phyloP scores from a whole-genome alignment of 2,797 vertebrate genomes.

The Prunella strophiata region DNA sequence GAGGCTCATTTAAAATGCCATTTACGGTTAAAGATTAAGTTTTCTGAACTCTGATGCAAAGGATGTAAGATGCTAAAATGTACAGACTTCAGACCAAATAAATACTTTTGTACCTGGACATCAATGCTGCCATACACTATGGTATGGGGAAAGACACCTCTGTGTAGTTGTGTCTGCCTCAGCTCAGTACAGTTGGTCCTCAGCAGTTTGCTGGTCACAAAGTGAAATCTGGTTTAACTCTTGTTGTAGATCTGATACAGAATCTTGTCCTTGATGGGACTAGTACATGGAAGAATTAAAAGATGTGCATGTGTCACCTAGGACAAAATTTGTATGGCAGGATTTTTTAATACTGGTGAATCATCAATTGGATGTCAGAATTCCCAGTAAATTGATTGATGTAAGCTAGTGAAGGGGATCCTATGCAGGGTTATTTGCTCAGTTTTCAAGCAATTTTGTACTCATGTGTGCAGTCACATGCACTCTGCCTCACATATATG shows the following conservation, averaged over 20 bases:
- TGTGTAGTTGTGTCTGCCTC: not conserved
- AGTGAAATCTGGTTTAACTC: not conserved
- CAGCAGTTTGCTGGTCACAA: not conserved
- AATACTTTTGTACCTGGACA: not conserved
- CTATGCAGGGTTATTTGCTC: not conserved
- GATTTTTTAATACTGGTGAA: not conserved
- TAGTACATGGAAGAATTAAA: not conserved
- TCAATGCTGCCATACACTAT: not conserved
- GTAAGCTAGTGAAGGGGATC: not conserved
- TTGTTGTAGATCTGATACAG: not conserved
- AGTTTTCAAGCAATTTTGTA: not conserved
- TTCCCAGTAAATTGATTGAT: not conserved
- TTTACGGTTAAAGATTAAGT: not conserved
- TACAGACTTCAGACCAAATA: not conserved
- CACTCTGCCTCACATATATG: fast-evolving
- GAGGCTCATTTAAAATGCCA: not conserved
- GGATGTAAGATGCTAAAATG: not conserved
- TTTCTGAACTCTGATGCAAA: not conserved
- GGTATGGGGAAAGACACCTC: not conserved
- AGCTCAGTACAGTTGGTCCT: not conserved
- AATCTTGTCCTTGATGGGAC: not conserved
- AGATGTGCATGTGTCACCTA: not conserved
- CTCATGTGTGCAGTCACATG: fast-evolving
- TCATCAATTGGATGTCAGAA: not conserved
- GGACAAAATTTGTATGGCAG: not conserved